phyloP scores from a whole-genome alignment of 2,888 invertebrate genomes.

The Allophyes oxyacanthae region DNA sequence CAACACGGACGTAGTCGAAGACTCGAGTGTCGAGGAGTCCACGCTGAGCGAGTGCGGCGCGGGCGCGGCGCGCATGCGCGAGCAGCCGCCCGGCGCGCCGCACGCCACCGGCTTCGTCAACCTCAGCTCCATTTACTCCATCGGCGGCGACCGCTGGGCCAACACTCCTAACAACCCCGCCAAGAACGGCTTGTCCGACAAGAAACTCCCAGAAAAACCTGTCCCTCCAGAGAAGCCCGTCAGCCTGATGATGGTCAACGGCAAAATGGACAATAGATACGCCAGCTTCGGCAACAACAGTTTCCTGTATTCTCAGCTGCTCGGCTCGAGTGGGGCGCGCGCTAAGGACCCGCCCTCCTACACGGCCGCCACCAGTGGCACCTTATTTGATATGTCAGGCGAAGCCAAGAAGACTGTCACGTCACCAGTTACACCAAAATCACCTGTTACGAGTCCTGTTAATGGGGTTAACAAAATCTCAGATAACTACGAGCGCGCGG shows the following conservation, averaged over 20 bases:
- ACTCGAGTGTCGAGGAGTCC: conserved; percentile 84
- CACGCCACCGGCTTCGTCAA: conserved; percentile 74
- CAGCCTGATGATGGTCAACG: conserved; percentile 85
- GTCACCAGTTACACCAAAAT: conserved; percentile 73
- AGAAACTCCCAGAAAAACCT: conserved; percentile 80
- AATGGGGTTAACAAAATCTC: conserved; percentile 86
- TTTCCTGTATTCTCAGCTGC: conserved; percentile 82
- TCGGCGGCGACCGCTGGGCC: conserved; percentile 77
- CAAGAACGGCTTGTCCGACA: conserved; percentile 75
- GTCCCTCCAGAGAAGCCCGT: conserved; percentile 86
- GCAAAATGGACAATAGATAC: conserved; percentile 82
- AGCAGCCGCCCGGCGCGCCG: conserved; percentile 50
- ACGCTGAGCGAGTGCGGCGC: conserved; percentile 76
- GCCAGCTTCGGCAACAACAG: conserved; percentile 83
- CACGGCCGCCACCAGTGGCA: conserved; percentile 77
- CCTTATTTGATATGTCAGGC: conserved; percentile 71
- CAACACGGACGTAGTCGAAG: conserved; percentile 83
- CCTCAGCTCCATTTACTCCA: conserved; percentile 84
- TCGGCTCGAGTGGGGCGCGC: conserved; percentile 74
- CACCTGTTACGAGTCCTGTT: conserved; percentile 77
- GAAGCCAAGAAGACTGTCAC: conserved; percentile 58
- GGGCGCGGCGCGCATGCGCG: conserved; percentile 52
- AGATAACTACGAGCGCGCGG: conserved; percentile 85
- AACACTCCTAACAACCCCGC: conserved; percentile 40
- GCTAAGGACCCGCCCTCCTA: conserved; percentile 83